Evolutionary conservation across 2,113 vertebrate genomes (phyloP).

Genomic region (Delphinapterus leucas): DNA sequence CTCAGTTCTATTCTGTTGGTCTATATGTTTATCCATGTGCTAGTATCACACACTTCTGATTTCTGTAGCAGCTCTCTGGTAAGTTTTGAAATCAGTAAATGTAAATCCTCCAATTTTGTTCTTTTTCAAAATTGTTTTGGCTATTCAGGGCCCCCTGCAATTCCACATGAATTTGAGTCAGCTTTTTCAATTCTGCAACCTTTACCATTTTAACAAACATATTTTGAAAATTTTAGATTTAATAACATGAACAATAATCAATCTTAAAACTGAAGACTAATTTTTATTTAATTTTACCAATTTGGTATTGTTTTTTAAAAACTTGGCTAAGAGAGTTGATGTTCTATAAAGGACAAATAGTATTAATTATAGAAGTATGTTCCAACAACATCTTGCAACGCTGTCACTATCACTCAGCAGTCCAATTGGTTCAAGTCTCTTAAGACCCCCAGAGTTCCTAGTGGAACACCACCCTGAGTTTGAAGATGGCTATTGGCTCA

Average conservation of each 20-base stretch:
- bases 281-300: neutral
- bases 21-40: neutral
- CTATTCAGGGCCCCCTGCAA: neutral
- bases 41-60: neutral
- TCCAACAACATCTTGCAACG: neutral
- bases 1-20: neutral
- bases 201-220: neutral
- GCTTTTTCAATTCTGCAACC: neutral
- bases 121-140: neutral
- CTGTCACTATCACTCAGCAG: neutral
- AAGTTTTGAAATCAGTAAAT: neutral
- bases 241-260: neutral
- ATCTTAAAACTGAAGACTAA: neutral
- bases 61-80: neutral
- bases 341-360: constrained; percentile 13
- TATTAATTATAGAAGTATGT: constrained; percentile 13
- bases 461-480: neutral
- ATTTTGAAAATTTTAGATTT: neutral
- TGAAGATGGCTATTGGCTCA: neutral
- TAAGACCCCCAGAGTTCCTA: neutral
- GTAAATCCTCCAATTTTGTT: neutral
- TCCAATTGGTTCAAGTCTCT: neutral
- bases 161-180: neutral
- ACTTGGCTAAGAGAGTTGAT: neutral
- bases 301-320: constrained; percentile 27